These are phyloP conservation scores for Odontomyia ornata DNA, from an alignment of 2,888 invertebrate genomes.

Conservation along the genomic window DNA sequence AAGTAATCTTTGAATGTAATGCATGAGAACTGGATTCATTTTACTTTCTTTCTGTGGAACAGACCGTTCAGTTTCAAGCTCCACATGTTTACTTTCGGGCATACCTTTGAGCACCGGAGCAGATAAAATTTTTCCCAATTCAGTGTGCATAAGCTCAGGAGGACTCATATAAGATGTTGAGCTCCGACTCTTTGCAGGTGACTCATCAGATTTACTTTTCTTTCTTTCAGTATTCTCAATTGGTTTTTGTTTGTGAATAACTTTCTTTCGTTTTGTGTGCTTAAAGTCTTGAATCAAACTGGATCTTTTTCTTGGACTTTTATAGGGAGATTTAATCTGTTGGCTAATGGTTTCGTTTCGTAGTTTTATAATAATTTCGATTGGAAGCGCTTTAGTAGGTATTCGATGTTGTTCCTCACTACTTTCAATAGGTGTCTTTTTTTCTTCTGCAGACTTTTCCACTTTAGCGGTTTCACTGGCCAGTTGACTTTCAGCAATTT, in stretches of 20 bases:
- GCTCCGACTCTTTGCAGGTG: slow-evolving; percentile 52
- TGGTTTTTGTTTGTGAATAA: slow-evolving; percentile 45
- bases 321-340: slow-evolving; percentile 47
- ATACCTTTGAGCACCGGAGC: not conserved
- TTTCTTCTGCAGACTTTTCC: not conserved
- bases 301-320: slow-evolving; percentile 51
- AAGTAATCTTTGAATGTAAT: slow-evolving; percentile 66
- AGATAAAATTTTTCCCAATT: slow-evolving; percentile 30
- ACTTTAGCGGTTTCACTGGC: not conserved
- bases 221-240: slow-evolving; percentile 41
- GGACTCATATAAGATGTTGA: slow-evolving; percentile 59
- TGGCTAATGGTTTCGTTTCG: slow-evolving; percentile 54
- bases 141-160: slow-evolving; percentile 51
- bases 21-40: slow-evolving; percentile 61
- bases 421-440: not conserved
- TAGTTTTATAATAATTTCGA: slow-evolving; percentile 60
- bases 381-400: slow-evolving; percentile 48
- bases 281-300: slow-evolving; percentile 30
- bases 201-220: not conserved
- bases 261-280: slow-evolving; percentile 34
- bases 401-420: not conserved
- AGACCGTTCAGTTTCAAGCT: not conserved
- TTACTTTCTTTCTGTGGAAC: not conserved
- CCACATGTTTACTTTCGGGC: not conserved
- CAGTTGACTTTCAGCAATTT: slow-evolving; percentile 54